Conservation (phyloP, 1,140 invertebrate genomes). For the Scaptomyza pallida region DNA sequence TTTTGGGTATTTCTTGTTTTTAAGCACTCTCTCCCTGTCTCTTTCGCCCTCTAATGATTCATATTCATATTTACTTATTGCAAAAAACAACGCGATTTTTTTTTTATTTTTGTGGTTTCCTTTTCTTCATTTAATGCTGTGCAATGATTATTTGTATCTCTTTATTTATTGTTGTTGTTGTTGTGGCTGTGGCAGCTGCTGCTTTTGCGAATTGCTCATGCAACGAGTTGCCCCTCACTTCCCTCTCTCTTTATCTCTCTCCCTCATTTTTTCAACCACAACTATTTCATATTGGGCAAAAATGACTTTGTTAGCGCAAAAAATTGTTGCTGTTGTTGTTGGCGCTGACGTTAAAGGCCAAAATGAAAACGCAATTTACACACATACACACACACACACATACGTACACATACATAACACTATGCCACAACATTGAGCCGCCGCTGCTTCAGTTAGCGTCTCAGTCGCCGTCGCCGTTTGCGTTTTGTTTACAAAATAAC, state of each 20-base stretch:
- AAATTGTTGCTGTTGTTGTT: conserved; percentile 36
- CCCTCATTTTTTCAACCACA: conserved; percentile 18
- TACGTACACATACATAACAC: conserved; percentile 20
- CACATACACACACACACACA: conserved; percentile 28
- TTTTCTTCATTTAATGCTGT: conserved; percentile 31
- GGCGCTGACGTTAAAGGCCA: conserved; percentile 47
- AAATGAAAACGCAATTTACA: conserved; percentile 66
- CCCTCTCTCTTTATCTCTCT: background rate
- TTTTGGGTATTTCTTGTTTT: background rate
- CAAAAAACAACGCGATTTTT: conserved; percentile 34
- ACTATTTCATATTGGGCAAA: conserved; percentile 60
- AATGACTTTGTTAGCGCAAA: conserved; percentile 68
- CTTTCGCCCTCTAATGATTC: conserved; percentile 1
- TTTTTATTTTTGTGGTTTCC: background rate
- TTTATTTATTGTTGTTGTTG: conserved; percentile 21
- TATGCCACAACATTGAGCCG: conserved; percentile 45
- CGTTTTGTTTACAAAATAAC: conserved; percentile 79
- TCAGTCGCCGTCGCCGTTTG: conserved; percentile 43
- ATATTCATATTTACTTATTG: conserved; percentile 39
- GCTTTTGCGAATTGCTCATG: conserved; percentile 47
- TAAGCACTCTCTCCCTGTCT: background rate
- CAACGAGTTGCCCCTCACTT: conserved; percentile 14
- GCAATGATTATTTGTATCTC: conserved; percentile 45
- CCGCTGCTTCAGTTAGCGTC: conserved; percentile 33
- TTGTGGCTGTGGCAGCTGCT: conserved; percentile 33